Base-by-base conservation (phyloP, 2,888 invertebrate species). In the Parnassius mnemosyne region DNA sequence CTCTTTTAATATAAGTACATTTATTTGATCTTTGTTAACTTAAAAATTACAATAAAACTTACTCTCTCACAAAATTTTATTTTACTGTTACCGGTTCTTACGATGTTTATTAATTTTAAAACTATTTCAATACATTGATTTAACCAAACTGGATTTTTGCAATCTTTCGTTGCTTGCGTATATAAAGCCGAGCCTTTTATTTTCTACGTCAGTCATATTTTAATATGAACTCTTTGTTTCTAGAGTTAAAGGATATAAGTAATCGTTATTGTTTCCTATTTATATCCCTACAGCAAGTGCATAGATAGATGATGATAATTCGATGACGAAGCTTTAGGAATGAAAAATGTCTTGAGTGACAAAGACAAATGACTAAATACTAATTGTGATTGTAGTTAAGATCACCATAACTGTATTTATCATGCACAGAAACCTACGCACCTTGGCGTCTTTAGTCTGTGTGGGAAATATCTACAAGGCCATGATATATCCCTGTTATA, bases 401-500 rank as follows among this genome's bases (percentile, higher is more conserved):
- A 69, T 66, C 61, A 68, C 64, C 63, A 68, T 71, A 67, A 60
- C 60, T 53, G 66, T 63, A 56, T 51, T 64, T 60, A 57, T 49
- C 49, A 49, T 63, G 61, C 54, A 61, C 57, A 65, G 49, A 63
- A 68, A 61, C 69, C 69, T 70, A 70, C 71, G 69, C 70, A 13
- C 34, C 41, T 46, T 13, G 46, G 53, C 52, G 60, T 60, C 54
- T 54, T 66, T 53, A 74, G 68, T 68, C 64, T 77, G 85, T 78
- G 86, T 85, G 83, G 86, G 87, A 80, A 77, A 73, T 75, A 65
- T 63, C 69, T 71, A 71, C 72, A 74, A 74, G 70, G 74, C 71
- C 59, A 68, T 70, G 61, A 63, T 64, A 68, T 66, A 71, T 71
- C 81, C 79, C 65, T 73, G 77, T 78, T 34, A 80, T 77, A 81